These are phyloP conservation scores for Setophaga kirtlandii DNA, from an alignment of 2,113 vertebrate species.

Conservation along the genomic window DNA sequence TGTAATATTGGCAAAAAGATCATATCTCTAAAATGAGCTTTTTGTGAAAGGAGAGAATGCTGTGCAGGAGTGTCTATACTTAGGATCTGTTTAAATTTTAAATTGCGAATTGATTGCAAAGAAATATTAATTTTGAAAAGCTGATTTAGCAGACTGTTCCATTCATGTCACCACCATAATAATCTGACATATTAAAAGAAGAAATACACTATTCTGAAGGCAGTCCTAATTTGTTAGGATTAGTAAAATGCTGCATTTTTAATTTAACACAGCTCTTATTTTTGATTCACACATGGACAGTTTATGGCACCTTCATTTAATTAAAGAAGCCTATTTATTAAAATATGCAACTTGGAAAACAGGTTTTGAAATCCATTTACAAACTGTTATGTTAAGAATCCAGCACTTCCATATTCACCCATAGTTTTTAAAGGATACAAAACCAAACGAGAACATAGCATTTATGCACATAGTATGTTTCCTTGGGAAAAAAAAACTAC, in stretches of 20 bases:
- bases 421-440: slow-evolving; percentile 19
- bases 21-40: slow-evolving; percentile 59
- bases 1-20: slow-evolving; percentile 76
- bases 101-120: slow-evolving; percentile 59
- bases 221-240: slow-evolving; percentile 78
- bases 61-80: neutral
- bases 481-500: slow-evolving; percentile 42
- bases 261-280: slow-evolving; percentile 67
- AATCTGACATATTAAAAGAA: slow-evolving; percentile 59
- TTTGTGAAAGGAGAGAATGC: slow-evolving; percentile 48
- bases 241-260: slow-evolving; percentile 66
- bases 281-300: slow-evolving; percentile 68
- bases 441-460: slow-evolving; percentile 32
- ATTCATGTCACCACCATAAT: slow-evolving; percentile 35
- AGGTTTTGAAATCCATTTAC: slow-evolving; percentile 55
- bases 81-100: slow-evolving; percentile 48
- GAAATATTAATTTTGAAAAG: slow-evolving; percentile 68
- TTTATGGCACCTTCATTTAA: slow-evolving; percentile 73
- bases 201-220: slow-evolving; percentile 56
- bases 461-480: slow-evolving; percentile 46
- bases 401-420: neutral
- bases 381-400: neutral
- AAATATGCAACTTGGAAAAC: slow-evolving; percentile 50
- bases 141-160: slow-evolving; percentile 63
- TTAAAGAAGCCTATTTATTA: slow-evolving; percentile 69